Evolutionary conservation across 2,888 invertebrate species (phyloP).

Genomic region (Achlya flavicornis): DNA sequence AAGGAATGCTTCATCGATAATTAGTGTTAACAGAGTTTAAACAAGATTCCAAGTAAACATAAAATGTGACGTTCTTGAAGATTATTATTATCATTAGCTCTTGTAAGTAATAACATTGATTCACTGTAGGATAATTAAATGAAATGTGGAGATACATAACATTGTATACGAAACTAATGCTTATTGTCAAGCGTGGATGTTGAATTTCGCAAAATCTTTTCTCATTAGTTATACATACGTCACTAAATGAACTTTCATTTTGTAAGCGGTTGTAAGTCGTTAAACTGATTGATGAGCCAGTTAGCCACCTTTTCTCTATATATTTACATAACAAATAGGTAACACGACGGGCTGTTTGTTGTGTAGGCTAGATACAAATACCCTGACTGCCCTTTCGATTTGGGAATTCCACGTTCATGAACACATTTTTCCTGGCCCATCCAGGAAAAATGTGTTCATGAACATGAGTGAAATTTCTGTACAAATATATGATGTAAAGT

Average conservation of each 20-base stretch:
- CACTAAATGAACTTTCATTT: conserved; percentile 3
- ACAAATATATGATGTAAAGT: no score
- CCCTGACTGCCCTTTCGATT: no score
- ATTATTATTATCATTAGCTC: not conserved
- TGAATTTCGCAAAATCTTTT: not conserved
- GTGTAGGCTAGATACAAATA: no score
- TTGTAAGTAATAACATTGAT: not conserved
- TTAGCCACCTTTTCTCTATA: conserved; percentile 5
- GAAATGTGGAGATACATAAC: not conserved
- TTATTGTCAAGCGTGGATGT: not conserved
- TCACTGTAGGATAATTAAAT: no score
- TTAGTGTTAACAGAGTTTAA: not conserved
- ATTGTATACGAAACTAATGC: not conserved
- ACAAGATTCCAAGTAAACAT: not conserved
- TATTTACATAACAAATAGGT: not conserved
- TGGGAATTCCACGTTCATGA: no score
- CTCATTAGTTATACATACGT: not conserved
- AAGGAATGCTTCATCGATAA: not conserved
- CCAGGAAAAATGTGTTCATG: no score
- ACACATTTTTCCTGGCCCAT: no score
- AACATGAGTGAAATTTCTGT: no score
- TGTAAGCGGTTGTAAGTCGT: not conserved
- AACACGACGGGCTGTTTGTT: no score
- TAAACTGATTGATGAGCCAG: conserved; percentile 2
- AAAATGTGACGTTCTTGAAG: not conserved